phyloP scores from a whole-genome alignment of 2,888 invertebrate species.

The Euplexia lucipara region DNA sequence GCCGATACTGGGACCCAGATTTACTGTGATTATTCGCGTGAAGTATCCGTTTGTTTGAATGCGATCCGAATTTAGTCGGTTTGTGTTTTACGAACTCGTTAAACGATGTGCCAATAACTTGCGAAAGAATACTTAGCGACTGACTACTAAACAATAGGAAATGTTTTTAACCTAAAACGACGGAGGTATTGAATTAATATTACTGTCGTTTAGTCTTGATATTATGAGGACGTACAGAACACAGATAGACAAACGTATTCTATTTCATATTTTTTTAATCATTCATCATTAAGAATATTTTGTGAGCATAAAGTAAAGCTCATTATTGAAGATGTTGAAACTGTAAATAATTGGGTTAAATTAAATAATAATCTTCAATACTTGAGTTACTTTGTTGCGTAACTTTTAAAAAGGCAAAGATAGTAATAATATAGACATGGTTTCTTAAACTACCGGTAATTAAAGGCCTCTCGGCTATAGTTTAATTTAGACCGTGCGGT shows the following conservation, averaged over 20 bases:
- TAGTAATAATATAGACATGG: too few species aligned
- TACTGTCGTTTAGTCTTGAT: background rate
- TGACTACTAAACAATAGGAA: background rate
- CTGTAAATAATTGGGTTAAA: too few species aligned
- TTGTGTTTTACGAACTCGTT: background rate
- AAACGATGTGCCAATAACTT: background rate
- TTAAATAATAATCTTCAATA: too few species aligned
- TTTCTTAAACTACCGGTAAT: too few species aligned
- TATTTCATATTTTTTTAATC: background rate
- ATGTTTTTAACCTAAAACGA: background rate
- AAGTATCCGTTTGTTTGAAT: constrained; percentile 24
- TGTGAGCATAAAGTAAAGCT: too few species aligned
- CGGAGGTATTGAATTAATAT: background rate
- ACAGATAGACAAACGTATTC: background rate
- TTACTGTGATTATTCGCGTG: constrained; percentile 37
- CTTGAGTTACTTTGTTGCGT: too few species aligned
- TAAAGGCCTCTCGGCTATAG: too few species aligned
- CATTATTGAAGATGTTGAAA: too few species aligned
- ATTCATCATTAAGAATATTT: too few species aligned
- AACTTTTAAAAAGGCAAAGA: too few species aligned
- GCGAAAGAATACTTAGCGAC: background rate
- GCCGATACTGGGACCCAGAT: constrained; percentile 19
- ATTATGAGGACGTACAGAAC: background rate
- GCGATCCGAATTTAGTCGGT: constrained; percentile 12
- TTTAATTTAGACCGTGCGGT: too few species aligned